Percentiles rank a stretch among this genome's conserved stretches.
Evolutionary conservation across 2,888 invertebrate species (phyloP).

Genomic region (Phoenoteleia sp.): DNA sequence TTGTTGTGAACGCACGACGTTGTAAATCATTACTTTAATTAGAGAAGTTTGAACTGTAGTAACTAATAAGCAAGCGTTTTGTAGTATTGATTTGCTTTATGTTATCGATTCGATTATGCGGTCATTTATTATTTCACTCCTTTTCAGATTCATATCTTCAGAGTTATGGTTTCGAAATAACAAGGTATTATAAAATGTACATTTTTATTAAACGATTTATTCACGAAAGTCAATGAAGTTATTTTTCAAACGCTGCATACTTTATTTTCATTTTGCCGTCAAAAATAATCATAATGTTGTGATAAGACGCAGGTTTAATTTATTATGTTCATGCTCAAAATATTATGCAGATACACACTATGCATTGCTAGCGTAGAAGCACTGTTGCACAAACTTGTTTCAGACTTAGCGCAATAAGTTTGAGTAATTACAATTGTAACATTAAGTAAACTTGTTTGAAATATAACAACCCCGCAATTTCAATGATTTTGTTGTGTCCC

Average conservation of each 20-base stretch:
- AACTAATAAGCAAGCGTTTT: conserved; percentile 3
- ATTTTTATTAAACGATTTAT: no score
- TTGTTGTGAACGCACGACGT: conserved; percentile 27
- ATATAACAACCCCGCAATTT: conserved; percentile 15
- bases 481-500: conserved; percentile 21
- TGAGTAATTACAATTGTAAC: conserved; percentile 51
- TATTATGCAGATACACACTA: conserved; percentile 55
- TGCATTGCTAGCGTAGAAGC: conserved; percentile 29
- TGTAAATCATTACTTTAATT: conserved; percentile 40
- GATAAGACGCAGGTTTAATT: conserved; percentile 44
- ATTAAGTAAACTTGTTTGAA: conserved; percentile 52
- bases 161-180: no score
- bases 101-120: background rate
- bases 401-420: conserved; percentile 60
- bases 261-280: background rate
- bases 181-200: no score
- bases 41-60: conserved; percentile 25
- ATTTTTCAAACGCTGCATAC: no score
- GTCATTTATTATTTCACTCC: no score
- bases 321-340: conserved; percentile 58
- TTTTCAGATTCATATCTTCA: no score
- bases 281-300: conserved; percentile 26
- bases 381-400: conserved; percentile 54
- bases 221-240: no score
- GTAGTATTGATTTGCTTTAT: background rate